A percentile compares a stretch with the other conserved stretches of the same genome.
Evolutionary conservation across 2,797 vertebrate species (phyloP).

Genomic region (Circus cinereus): DNA sequence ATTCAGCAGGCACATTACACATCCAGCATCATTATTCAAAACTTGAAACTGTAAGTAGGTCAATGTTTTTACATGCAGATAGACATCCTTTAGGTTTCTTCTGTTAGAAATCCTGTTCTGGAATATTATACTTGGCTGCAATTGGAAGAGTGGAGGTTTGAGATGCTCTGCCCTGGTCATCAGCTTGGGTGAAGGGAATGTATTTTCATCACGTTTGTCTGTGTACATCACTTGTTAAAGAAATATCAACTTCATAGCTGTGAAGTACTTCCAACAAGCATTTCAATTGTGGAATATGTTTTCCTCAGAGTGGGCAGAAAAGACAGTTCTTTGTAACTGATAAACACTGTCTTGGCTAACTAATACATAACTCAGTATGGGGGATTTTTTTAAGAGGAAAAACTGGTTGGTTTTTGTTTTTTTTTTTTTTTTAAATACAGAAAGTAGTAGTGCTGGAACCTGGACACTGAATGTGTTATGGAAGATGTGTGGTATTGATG

Average conservation of each 20-base stretch:
- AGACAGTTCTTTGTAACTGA: background rate
- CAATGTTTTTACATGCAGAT: background rate
- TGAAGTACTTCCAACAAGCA: background rate
- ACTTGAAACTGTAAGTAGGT: background rate
- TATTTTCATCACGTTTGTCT: background rate
- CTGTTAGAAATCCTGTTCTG: background rate
- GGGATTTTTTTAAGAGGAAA: background rate
- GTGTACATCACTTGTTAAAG: background rate
- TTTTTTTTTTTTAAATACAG: slow-evolving; percentile 66
- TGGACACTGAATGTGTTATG: slow-evolving; percentile 98
- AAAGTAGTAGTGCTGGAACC: slow-evolving; percentile 97
- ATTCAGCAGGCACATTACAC: background rate
- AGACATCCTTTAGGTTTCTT: background rate
- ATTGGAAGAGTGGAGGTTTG: background rate
- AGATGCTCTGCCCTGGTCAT: background rate
- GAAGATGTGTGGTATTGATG: slow-evolving; percentile 99
- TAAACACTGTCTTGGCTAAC: background rate
- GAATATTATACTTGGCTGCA: background rate
- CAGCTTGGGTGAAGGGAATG: background rate
- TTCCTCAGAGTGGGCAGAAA: background rate
- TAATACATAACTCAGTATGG: background rate
- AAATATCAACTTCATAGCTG: background rate
- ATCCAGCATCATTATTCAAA: background rate
- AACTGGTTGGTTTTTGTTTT: background rate
- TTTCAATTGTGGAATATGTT: background rate